Evolutionary conservation across 2,888 invertebrate genomes (phyloP).

Genomic region (Chironomus tentans): DNA sequence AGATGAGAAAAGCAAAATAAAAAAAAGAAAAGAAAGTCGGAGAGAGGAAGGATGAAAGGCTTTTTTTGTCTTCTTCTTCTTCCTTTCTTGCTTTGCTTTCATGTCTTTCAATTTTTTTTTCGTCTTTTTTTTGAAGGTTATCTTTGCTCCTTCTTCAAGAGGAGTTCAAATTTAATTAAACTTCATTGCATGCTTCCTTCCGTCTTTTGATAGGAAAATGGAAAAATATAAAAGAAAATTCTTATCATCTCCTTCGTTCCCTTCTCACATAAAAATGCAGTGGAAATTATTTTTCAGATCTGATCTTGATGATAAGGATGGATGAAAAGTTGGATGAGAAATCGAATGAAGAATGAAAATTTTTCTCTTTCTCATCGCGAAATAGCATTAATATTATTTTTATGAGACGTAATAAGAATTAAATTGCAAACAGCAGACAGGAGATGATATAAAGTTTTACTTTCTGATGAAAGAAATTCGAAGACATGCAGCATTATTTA

Average conservation of each 20-base stretch:
- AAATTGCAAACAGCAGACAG: not conserved
- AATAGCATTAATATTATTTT: not conserved
- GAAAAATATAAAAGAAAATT: not conserved
- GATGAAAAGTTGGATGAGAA: not conserved
- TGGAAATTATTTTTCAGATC: not conserved
- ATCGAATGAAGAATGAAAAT: not conserved
- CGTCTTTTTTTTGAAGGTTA: slow-evolving; percentile 16
- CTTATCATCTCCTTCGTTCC: not conserved
- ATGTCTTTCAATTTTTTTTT: not conserved
- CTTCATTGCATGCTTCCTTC: slow-evolving; percentile 22
- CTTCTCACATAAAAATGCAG: not conserved
- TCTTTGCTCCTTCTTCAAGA: not conserved
- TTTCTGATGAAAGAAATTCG: not conserved
- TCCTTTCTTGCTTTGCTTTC: slow-evolving; percentile 5
- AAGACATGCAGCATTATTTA: not conserved
- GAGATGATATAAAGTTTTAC: not conserved
- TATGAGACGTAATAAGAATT: not conserved
- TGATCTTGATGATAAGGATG: not conserved
- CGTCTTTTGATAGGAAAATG: not conserved
- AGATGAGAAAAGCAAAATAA: not conserved
- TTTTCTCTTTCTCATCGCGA: not conserved
- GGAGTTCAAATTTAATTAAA: slow-evolving; percentile 23
- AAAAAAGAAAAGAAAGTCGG: not conserved
- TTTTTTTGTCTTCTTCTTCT: slow-evolving; percentile 5
- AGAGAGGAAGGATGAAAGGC: slow-evolving; percentile 3